Evolutionary conservation across 2,888 invertebrate species (phyloP), one percentile per base, ranked within the genome.

Genomic region (Unio delphinus): DNA sequence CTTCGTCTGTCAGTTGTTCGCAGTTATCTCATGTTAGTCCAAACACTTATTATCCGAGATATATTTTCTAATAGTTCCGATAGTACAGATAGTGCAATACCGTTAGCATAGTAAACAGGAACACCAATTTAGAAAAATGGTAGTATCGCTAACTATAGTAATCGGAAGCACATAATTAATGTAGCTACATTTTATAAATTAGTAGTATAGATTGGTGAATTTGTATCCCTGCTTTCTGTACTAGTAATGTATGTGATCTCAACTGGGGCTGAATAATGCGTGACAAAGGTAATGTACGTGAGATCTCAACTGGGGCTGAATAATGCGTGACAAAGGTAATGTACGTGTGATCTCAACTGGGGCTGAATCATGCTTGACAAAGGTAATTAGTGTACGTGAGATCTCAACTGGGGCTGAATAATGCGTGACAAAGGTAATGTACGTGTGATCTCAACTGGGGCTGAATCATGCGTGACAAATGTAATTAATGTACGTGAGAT

Each of bases 251-350:
- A 4, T 62, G 11, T 20, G 54, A 18, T 34, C n/a, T 89, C 54
- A 91, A 91, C 83, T 91, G 91, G 91, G 91, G 91, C 64, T 91
- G 91, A 54, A 87, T 89, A 34, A 83, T 91, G 18, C 91, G 91
- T 80, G 89, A 91, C 77, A 90, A 90, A 88, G 90, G 89, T 89
- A 90, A 61, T 92, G 92, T 74, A 87, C 23, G 23, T 62, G 11
- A 7, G 54, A 18, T 34, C n/a, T 89, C 54, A 91, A 91, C 83
- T 91, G 91, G 91, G 91, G 91, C 64, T 91, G 91, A 54, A 87
- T 89, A 34, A 83, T 91, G 18, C 91, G 91, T 80, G 89, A 91
- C 23, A 23, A 23, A 23, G 23, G 23, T 23, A 23, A 23, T 23
- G 23, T 23, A 23, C 23, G 23, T 23, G 23, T 23, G 23, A 23